Conservation (phyloP, 2,888 invertebrate genomes). For the Embidobia sp. region DNA sequence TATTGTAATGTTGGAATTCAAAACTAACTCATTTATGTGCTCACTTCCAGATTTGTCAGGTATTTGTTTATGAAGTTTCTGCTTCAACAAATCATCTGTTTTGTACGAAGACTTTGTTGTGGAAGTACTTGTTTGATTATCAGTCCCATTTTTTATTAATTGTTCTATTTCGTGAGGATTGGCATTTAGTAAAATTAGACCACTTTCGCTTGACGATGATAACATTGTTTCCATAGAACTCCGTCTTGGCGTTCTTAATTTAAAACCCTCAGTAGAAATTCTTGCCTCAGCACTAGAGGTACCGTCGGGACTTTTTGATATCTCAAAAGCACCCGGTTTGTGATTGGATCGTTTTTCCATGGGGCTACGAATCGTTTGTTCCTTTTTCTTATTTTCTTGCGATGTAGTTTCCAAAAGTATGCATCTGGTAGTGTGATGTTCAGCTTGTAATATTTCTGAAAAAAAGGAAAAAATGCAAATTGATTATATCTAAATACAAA, state of each 20-base stretch:
- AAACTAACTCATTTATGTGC: too few relatives aligned
- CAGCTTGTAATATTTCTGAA: constrained; percentile 70
- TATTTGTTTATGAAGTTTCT: too few relatives aligned
- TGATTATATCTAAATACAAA: too few relatives aligned
- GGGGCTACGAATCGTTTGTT: constrained; percentile 78
- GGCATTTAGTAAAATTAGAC: too few relatives aligned
- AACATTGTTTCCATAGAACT: constrained; percentile 23
- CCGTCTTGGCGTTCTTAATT: constrained; percentile 70
- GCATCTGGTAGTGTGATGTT: constrained; percentile 73
- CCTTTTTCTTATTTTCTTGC: constrained; percentile 74
- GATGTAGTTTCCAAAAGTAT: constrained; percentile 72
- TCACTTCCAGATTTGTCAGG: too few relatives aligned
- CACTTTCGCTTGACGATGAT: constrained; percentile 26
- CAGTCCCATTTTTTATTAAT: too few relatives aligned
- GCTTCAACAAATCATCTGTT: too few relatives aligned
- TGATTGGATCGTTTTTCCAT: constrained; percentile 85
- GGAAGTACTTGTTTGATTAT: too few relatives aligned
- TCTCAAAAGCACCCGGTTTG: constrained; percentile 80
- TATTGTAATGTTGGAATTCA: too few relatives aligned
- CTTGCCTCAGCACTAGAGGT: constrained; percentile 49
- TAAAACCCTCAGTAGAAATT: constrained; percentile 69
- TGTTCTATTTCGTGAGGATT: too few relatives aligned
- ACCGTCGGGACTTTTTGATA: constrained; percentile 62
- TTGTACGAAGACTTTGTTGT: too few relatives aligned
- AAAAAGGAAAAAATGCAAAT: constrained; percentile 36